Conservation (phyloP, 1,140 invertebrate species). For the Microplitis mediator region DNA sequence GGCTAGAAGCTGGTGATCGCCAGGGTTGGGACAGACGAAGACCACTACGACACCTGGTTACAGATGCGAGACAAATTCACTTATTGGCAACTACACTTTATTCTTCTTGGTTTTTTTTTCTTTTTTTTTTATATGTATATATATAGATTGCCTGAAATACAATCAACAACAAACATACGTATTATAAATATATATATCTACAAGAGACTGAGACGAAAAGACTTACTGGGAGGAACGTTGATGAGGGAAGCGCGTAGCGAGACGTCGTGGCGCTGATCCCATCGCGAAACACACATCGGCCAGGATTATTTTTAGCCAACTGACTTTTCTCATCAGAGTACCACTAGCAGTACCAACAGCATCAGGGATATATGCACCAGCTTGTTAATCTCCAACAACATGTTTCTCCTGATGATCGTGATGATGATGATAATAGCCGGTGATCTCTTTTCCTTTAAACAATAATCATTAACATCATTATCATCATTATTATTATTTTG, state of each 20-base stretch:
- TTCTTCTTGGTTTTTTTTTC: not conserved
- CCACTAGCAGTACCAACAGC: not conserved
- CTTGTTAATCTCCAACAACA: not conserved
- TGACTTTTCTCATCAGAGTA: not conserved
- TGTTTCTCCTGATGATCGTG: not conserved
- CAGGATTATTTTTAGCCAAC: not conserved
- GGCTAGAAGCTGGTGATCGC: not conserved
- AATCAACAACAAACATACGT: not conserved
- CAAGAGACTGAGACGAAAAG: not conserved
- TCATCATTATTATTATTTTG: too few species aligned
- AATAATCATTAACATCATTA: too few species aligned
- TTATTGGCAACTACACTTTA: not conserved
- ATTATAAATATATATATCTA: not conserved
- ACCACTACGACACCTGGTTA: not conserved
- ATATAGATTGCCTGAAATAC: not conserved
- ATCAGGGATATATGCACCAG: not conserved
- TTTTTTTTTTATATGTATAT: not conserved
- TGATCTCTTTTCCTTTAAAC: not conserved
- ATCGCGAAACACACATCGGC: conserved; percentile 6
- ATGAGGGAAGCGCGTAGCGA: not conserved
- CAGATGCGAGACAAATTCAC: not conserved
- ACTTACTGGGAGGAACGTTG: not conserved
- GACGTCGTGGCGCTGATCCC: conserved; percentile 18
- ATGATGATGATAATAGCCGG: too few species aligned
- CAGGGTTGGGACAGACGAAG: not conserved